These are phyloP conservation scores for Pachypeltis micranthus DNA, from an alignment of 1,140 invertebrate genomes.

Conservation along the genomic window DNA sequence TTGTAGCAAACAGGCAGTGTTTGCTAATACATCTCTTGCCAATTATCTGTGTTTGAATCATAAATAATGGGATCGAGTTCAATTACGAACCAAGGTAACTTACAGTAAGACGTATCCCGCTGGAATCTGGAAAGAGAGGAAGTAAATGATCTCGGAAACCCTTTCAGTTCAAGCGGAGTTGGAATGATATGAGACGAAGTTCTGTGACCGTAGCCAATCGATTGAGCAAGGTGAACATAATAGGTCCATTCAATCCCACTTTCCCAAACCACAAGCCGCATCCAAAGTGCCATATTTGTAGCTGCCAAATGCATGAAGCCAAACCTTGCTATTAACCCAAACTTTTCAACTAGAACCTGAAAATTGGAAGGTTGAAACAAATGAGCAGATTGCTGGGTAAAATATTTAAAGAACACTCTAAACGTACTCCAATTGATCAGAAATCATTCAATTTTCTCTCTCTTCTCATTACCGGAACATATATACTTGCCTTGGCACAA, in stretches of 20 bases:
- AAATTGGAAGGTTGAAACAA: too few relatives aligned
- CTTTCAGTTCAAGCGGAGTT: conserved; percentile 37
- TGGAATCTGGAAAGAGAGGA: conserved; percentile 29
- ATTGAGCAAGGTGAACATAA: conserved; percentile 39
- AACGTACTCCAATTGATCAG: too few relatives aligned
- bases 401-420: too few relatives aligned
- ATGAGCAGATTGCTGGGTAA: too few relatives aligned
- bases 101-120: conserved; percentile 22
- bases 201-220: conserved; percentile 20
- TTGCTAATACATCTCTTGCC: too few relatives aligned
- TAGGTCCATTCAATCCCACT: conserved; percentile 43
- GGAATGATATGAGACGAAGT: conserved; percentile 28
- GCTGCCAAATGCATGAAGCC: conserved; percentile 49
- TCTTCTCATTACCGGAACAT: too few relatives aligned
- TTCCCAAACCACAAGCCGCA: conserved; percentile 48
- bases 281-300: conserved; percentile 47
- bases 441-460: too few relatives aligned
- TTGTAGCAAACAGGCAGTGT: too few relatives aligned
- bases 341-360: conserved; percentile 44
- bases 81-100: too few relatives aligned
- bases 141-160: conserved; percentile 36
- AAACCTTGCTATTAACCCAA: conserved; percentile 42
- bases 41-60: too few relatives aligned
- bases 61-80: too few relatives aligned
- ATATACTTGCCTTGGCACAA: too few relatives aligned